Evolutionary conservation across 2,888 invertebrate genomes (phyloP), one percentile per base, ranked within the genome.

Genomic region (Tenthredo livida): DNA sequence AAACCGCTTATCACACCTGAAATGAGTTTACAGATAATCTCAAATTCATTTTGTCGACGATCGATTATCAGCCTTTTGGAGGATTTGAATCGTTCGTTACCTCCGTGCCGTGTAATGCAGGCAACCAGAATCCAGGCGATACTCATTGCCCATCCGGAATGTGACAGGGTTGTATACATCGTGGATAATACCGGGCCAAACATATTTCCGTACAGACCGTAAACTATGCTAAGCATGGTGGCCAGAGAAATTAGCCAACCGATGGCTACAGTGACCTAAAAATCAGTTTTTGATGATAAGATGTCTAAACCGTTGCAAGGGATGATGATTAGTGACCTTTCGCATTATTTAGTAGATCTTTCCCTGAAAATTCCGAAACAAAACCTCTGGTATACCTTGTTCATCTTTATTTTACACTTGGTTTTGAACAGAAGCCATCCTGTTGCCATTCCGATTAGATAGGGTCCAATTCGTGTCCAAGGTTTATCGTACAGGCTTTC

Each of bases 81-180:
- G n/a, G 7, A 37, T 33, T 50, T 25, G 47, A 77, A 77, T 77
- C 29, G n/a, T 17, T 9, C 86, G 90, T 88, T 89, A 94, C 94
- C 94, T 86, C 94, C 94, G 88, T 94, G 91, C 73, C 93, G 93
- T 4, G 94, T 94, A 61, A 93, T 92, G 85, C 94, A 94, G 15
- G 93, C 93, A 6, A 94, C 89, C 75, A 94, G 90, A 61, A 94
- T 91, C 94, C 94, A 94, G 40, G 93, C 92, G 21, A 94, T 87
- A 4, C 93, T 92, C 84, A 94, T 86, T 3, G 93, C 93, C 94
- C 94, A 94, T 84, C 93, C 92, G 0, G 93, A 93, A 88, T 94
- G 94, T 0, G 93, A 93, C 5, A 94, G 88, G 0, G 94, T 91
- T 1, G 93, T 91, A 86, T 94, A 93, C 72, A 91, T 89, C 1